Percentiles rank a stretch among this genome's conserved stretches.
Conservation (phyloP, 2,888 invertebrate genomes). For the Brachypalpus laphriformis region DNA sequence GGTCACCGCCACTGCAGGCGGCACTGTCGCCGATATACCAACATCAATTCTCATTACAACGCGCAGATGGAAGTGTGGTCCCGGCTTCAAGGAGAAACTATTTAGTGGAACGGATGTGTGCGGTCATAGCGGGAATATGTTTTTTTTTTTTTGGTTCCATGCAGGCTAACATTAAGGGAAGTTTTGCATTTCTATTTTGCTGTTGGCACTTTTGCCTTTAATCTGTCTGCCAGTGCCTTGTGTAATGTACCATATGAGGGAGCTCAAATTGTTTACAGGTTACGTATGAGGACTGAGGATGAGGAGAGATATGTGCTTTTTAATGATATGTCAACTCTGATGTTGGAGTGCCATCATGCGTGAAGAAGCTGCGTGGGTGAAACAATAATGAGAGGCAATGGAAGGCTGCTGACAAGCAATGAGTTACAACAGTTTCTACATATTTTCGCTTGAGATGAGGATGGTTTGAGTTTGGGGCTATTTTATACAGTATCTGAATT, state of each 20-base stretch:
- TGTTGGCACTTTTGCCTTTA: neutral
- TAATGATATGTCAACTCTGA: conserved; percentile 19
- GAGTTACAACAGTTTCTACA: neutral
- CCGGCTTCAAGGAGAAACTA: conserved; percentile 9
- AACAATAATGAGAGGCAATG: neutral
- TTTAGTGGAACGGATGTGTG: conserved; percentile 30
- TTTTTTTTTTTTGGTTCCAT: neutral
- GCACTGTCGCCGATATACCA: conserved; percentile 4
- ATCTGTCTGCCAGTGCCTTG: neutral
- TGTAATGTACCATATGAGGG: no score
- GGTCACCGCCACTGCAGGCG: conserved; percentile 4
- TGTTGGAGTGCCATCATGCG: neutral
- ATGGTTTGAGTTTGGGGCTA: neutral
- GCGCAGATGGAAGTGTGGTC: conserved; percentile 38
- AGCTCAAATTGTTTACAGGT: neutral
- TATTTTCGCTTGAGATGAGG: neutral
- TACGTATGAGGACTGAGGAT: neutral
- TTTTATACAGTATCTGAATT: no score
- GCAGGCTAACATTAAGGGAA: neutral
- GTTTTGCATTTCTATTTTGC: neutral
- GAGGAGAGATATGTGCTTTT: neutral
- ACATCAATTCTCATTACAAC: conserved; percentile 35
- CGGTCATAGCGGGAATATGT: neutral
- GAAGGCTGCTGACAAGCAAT: neutral
- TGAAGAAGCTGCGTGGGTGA: neutral